Evolutionary conservation across 2,888 invertebrate species (phyloP).

Genomic region (Cephus spinipes): DNA sequence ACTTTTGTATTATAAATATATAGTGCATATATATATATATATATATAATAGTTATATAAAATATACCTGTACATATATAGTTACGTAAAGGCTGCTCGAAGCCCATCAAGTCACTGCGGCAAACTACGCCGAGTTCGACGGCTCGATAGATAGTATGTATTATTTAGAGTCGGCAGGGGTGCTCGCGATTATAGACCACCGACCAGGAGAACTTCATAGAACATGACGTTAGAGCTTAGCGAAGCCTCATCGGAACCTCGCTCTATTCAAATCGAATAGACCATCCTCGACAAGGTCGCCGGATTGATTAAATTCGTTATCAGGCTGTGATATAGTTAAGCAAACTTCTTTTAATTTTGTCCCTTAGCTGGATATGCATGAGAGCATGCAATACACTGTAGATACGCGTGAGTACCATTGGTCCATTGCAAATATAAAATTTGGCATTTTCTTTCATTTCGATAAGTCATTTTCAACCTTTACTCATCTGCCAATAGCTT

Average conservation of each 20-base stretch:
- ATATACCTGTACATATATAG: neutral
- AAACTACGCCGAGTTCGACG: neutral
- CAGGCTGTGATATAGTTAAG: neutral
- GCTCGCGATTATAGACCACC: neutral
- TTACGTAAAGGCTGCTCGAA: neutral
- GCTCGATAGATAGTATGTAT: neutral
- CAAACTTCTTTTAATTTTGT: neutral
- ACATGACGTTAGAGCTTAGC: constrained; percentile 17
- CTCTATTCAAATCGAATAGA: constrained; percentile 55
- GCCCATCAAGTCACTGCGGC: neutral
- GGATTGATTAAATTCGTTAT: neutral
- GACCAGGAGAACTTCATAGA: neutral
- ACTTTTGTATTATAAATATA: neutral
- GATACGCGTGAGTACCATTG: too few species aligned
- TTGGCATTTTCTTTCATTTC: neutral
- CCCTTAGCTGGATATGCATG: neutral
- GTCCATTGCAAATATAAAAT: too few species aligned
- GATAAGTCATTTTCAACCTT: neutral
- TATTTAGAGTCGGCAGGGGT: neutral
- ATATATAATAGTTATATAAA: neutral
- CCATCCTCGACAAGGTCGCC: constrained; percentile 30
- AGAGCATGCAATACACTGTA: too few species aligned
- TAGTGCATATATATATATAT: neutral
- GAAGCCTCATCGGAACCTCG: constrained; percentile 47
- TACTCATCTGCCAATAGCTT: neutral